These are phyloP conservation scores for Chaenodraco wilsoni DNA, from an alignment of 2,797 vertebrate genomes.

Conservation along the genomic window DNA sequence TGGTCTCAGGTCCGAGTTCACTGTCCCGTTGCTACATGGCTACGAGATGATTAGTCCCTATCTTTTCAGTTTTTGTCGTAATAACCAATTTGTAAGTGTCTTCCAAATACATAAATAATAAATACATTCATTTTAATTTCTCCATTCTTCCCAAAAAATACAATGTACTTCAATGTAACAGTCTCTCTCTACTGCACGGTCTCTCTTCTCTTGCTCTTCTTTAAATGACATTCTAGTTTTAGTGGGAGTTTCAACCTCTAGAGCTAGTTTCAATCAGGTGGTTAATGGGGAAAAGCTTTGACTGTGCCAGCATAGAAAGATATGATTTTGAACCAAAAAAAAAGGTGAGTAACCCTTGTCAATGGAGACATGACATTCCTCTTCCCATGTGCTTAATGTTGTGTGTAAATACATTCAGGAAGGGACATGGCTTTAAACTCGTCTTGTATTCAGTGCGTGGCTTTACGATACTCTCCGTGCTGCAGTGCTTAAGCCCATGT, in stretches of 20 bases:
- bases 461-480: conserved; percentile 35
- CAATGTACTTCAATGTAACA: background rate
- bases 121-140: too few species aligned
- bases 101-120: background rate
- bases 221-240: too few species aligned
- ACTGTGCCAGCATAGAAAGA: background rate
- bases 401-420: conserved; percentile 20
- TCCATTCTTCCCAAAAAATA: background rate
- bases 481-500: conserved; percentile 45
- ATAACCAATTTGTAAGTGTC: background rate
- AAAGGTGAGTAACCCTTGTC: conserved; percentile 9
- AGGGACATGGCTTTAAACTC: conserved; percentile 27
- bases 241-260: background rate
- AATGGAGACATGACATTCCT: conserved; percentile 22
- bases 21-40: background rate
- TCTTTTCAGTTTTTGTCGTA: background rate
- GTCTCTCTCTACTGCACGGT: background rate
- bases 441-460: conserved; percentile 13
- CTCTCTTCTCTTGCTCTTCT: background rate
- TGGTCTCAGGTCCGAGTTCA: background rate
- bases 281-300: too few species aligned
- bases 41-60: background rate
- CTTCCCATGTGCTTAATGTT: conserved; percentile 4
- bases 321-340: conserved; percentile 25
- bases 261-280: background rate